Evolutionary conservation across 2,888 invertebrate species (phyloP).

Genomic region (Chamaedrilus cognettii): DNA sequence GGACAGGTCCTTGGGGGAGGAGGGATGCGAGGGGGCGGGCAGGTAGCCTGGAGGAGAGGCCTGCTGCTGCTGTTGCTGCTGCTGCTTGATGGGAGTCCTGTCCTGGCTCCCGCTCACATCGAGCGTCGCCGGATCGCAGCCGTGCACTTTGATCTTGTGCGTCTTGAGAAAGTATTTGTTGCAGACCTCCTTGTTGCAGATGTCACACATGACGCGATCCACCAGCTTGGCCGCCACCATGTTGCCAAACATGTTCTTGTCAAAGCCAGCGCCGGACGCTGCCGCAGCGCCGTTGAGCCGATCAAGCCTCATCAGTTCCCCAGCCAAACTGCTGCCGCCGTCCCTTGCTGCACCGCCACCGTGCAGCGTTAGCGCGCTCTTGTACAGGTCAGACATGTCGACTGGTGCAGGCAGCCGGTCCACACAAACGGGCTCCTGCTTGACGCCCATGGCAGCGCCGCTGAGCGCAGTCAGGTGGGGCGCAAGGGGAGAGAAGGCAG

Average conservation of each 20-base stretch:
- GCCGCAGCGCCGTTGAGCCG: constrained; percentile 9
- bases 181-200: constrained; percentile 98
- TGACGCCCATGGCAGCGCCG: not conserved
- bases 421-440: too few species aligned
- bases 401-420: too few species aligned
- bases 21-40: not conserved
- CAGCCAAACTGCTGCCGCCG: constrained; percentile 24
- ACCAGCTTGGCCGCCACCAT: constrained; percentile 59
- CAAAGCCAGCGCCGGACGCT: not conserved
- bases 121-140: constrained; percentile 36
- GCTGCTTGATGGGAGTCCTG: not conserved
- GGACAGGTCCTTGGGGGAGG: not conserved
- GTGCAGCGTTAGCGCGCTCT: not conserved
- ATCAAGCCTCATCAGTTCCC: constrained; percentile 48
- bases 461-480: too few species aligned
- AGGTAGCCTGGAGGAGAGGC: constrained; percentile 2
- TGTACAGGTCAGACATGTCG: constrained; percentile 4
- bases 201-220: constrained; percentile 72
- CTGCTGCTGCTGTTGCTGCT: constrained; percentile 14
- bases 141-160: constrained; percentile 97
- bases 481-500: not conserved
- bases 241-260: constrained; percentile 50
- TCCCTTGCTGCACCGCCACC: not conserved
- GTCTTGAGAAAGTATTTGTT: constrained; percentile 99
- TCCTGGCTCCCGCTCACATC: not conserved